Conservation (phyloP, 2,888 invertebrate species). For the Alsophila aescularia region DNA sequence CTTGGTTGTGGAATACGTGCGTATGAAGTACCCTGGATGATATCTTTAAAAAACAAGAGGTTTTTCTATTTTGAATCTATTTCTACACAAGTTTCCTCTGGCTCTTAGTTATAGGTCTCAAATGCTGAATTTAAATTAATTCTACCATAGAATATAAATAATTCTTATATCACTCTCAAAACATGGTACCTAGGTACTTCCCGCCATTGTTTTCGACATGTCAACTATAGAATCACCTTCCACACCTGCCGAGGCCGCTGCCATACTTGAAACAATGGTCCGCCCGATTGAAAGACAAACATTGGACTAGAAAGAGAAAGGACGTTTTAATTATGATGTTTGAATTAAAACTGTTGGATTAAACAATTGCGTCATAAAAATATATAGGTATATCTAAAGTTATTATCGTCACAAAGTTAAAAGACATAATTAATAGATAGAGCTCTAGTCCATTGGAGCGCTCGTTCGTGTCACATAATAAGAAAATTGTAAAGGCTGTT, state of each 20-base stretch:
- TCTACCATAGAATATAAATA: background rate
- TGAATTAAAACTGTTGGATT: background rate
- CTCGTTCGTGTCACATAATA: background rate
- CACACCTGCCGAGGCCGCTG: conserved; percentile 22
- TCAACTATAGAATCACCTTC: conserved; percentile 7
- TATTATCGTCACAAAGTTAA: background rate
- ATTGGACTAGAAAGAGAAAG: conserved; percentile 20
- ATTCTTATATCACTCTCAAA: conserved; percentile 22
- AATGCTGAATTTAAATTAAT: too few species aligned
- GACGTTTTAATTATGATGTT: conserved; percentile 11
- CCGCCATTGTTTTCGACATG: conserved; percentile 41
- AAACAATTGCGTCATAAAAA: background rate
- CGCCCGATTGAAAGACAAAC: conserved; percentile 14
- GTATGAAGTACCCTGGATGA: too few species aligned
- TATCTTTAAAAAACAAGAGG: too few species aligned
- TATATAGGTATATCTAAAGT: background rate
- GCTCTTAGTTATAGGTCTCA: too few species aligned
- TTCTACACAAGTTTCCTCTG: too few species aligned
- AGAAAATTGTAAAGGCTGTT: background rate
- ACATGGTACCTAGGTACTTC: conserved; percentile 39
- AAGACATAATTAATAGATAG: background rate
- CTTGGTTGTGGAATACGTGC: too few species aligned
- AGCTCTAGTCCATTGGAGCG: background rate
- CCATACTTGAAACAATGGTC: conserved; percentile 39
- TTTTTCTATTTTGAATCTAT: too few species aligned